phyloP scores from a whole-genome alignment of 2,113 vertebrate genomes.

The Steatornis caripensis region DNA sequence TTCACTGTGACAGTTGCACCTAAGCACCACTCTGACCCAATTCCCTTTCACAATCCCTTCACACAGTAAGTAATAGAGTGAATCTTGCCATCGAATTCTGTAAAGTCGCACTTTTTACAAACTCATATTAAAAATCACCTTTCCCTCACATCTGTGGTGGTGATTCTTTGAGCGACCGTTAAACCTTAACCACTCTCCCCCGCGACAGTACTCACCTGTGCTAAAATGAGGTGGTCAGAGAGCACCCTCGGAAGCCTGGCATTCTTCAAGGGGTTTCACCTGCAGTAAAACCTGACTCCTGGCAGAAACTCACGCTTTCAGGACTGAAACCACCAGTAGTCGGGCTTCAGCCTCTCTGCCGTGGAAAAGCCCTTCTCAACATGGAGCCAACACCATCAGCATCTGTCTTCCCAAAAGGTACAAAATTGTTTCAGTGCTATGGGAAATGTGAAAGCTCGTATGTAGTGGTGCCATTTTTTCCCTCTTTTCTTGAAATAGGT shows the following conservation, averaged over 20 bases:
- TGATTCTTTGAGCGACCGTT: no score
- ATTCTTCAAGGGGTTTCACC: not conserved
- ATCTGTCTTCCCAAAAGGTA: not conserved
- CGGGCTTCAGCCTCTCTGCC: not conserved
- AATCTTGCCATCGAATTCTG: no score
- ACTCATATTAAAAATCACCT: no score
- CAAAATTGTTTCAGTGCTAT: not conserved
- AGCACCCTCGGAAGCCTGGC: not conserved
- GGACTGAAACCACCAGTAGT: no score
- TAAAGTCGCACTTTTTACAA: no score
- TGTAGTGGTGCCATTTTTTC: not conserved
- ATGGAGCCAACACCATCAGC: rapidly evolving
- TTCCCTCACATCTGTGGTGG: no score
- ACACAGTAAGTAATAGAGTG: no score
- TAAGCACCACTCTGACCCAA: no score
- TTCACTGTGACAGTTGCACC: no score
- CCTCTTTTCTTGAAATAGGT: not conserved
- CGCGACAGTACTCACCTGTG: not conserved
- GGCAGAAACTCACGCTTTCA: rapidly evolving
- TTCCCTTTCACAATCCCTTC: no score
- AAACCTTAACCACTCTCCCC: no score
- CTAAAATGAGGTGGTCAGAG: not conserved
- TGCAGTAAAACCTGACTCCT: not conserved
- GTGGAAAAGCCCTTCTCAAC: not conserved
- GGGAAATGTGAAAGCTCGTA: not conserved